Evolutionary conservation across 2,113 vertebrate genomes (phyloP).

Genomic region (Uria lomvia): DNA sequence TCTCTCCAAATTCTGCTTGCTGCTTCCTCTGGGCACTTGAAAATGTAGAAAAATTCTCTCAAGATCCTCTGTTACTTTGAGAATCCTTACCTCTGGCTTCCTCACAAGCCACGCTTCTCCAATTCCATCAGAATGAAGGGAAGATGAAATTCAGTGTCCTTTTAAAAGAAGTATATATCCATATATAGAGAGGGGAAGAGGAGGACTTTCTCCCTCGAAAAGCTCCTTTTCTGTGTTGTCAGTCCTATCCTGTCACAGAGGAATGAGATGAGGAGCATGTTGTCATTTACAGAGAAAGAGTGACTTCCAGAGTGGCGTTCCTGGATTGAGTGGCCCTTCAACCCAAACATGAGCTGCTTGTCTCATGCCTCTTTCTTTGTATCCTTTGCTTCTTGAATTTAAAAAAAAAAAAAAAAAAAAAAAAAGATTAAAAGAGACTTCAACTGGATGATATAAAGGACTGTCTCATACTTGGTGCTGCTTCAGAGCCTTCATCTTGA

Average conservation of each 20-base stretch:
- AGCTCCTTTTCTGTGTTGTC: neutral
- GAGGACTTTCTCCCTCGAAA: neutral
- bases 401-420: neutral
- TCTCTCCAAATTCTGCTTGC: neutral
- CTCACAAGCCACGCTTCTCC: neutral
- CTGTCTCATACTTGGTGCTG: neutral
- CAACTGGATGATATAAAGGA: neutral
- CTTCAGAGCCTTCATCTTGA: neutral
- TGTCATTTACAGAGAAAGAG: neutral
- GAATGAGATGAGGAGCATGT: neutral
- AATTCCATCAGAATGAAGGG: neutral
- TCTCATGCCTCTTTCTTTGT: neutral
- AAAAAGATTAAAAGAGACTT: neutral
- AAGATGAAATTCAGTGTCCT: neutral
- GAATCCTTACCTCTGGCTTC: neutral
- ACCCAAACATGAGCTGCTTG: neutral
- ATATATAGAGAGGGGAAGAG: neutral
- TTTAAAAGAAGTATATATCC: no score
- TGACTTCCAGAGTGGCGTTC: neutral
- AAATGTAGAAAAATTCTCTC: neutral
- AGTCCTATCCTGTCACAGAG: neutral
- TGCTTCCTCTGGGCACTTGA: neutral
- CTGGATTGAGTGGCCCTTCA: neutral
- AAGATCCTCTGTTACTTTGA: neutral
- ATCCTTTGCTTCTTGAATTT: neutral